Base-by-base conservation (phyloP, 2,888 invertebrate species). In the Cheilosia vulpina region DNA sequence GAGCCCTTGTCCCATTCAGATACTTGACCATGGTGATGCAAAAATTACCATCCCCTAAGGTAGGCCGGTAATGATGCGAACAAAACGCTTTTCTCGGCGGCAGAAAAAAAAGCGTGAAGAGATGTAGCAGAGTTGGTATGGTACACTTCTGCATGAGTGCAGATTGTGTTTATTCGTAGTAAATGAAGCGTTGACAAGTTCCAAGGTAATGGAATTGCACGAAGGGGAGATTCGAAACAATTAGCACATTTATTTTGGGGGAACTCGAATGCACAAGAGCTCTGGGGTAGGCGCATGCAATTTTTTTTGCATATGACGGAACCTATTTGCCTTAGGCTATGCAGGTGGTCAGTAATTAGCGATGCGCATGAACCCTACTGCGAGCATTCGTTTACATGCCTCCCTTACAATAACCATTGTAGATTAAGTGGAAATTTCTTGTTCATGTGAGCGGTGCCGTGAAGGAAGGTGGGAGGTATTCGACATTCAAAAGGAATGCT, bases 1-100 rank as follows among this genome's bases (percentile, higher is more conserved):
- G 38, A 69, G 53, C 62, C 63, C 63, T 76, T 76, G 43, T 52
- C 65, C 34, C 13, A 57, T 55, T 24, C 38, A 53, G 53, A 63
- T 63, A 83, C 73, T 84, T 84, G 84, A 84, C 84, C 84, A 62
- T 84, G 75, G 21, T 27, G 73, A 76, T 80, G 69, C 80, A 84
- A 43, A 80, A 75, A 84, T 84, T 84, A 76, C 60, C 52, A 52
- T 52, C 83, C 80, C 50, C 55, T 53, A 41, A 60, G 84, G 75
- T 66, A 60, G 66, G 13, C 53, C 76, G 75, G 75, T 84, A 84
- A 84, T 84, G 84, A 84, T 69, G 84, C 80, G 75, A 71, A 84
- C 65, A 58, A 65, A 69, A 38, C 34, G 73, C 34, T 83, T 45
- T 83, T 47, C 73, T 73, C 68, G 60, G 53, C 31, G 50, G 47